These are phyloP conservation scores for Procambarus virginalis DNA, from an alignment of 1,140 invertebrate species.

Conservation along the genomic window DNA sequence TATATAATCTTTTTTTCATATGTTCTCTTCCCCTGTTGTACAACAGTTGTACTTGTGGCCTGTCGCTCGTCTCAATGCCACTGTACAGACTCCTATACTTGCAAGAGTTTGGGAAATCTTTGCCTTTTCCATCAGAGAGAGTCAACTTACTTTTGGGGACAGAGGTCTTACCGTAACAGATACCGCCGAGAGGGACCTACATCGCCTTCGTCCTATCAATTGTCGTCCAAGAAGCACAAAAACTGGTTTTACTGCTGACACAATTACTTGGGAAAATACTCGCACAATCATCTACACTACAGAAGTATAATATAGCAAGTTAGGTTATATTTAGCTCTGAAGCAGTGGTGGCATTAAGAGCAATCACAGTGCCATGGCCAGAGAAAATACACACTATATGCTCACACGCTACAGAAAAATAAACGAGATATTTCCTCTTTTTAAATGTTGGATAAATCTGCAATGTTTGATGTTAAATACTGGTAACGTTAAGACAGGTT, in stretches of 20 bases:
- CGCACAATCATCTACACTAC: no score
- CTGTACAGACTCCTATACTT: conserved; percentile 35
- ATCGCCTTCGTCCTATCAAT: neutral
- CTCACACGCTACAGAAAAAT: no score
- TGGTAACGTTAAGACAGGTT: no score
- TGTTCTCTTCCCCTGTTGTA: neutral
- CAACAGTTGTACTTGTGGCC: conserved; percentile 19
- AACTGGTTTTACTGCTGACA: conserved; percentile 32
- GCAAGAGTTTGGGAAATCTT: conserved; percentile 10
- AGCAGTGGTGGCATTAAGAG: no score
- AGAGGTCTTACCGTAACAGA: neutral
- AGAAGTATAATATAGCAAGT: no score
- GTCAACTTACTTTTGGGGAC: conserved; percentile 30
- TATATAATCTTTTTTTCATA: neutral
- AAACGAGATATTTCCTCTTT: no score
- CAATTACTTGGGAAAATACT: no score
- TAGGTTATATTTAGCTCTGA: no score
- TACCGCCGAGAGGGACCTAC: neutral
- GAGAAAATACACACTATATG: no score
- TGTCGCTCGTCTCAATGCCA: conserved; percentile 8
- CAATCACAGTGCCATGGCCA: no score
- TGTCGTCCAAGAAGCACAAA: conserved; percentile 14
- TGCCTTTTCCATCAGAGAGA: conserved; percentile 23
- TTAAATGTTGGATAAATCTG: no score
- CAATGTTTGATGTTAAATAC: no score